phyloP scores from a whole-genome alignment of 53 echinoderm and acorn worm genomes.

The Henricia sp. region DNA sequence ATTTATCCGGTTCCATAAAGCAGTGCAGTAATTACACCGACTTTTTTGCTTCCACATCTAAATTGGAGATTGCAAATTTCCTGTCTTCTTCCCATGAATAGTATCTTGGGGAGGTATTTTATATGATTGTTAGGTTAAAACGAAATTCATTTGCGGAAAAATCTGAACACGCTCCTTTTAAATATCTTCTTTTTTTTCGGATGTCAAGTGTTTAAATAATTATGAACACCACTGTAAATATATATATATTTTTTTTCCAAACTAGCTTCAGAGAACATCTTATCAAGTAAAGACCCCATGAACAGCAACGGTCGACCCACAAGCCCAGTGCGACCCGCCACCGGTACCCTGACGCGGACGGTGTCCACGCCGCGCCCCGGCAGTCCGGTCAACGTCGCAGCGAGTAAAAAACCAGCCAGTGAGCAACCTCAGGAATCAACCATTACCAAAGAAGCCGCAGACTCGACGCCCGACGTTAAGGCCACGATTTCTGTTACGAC shows the following conservation, averaged over 20 bases:
- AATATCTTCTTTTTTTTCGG: too few relatives aligned
- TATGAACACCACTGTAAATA: not conserved
- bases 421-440: constrained; percentile 43
- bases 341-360: constrained; percentile 35
- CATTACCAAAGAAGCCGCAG: constrained; percentile 67
- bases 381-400: constrained; percentile 57
- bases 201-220: too few relatives aligned
- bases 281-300: constrained; percentile 58
- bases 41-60: too few relatives aligned
- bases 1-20: too few relatives aligned
- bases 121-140: too few relatives aligned
- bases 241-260: too few relatives aligned
- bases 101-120: too few relatives aligned
- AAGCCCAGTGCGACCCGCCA: constrained; percentile 59
- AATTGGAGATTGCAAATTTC: too few relatives aligned
- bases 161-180: too few relatives aligned
- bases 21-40: too few relatives aligned
- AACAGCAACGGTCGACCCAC: constrained; percentile 76
- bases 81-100: too few relatives aligned
- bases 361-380: constrained; percentile 29
- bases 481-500: not conserved
- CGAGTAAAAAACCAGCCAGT: constrained; percentile 37
- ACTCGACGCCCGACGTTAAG: constrained; percentile 69
- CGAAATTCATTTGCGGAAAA: too few relatives aligned
- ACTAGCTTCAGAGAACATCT: constrained; percentile 65